Evolutionary conservation across 53 echinoderm and acorn worm species (phyloP), one percentile per base, ranked within the genome.

Genomic region (Arbacia lixula): DNA sequence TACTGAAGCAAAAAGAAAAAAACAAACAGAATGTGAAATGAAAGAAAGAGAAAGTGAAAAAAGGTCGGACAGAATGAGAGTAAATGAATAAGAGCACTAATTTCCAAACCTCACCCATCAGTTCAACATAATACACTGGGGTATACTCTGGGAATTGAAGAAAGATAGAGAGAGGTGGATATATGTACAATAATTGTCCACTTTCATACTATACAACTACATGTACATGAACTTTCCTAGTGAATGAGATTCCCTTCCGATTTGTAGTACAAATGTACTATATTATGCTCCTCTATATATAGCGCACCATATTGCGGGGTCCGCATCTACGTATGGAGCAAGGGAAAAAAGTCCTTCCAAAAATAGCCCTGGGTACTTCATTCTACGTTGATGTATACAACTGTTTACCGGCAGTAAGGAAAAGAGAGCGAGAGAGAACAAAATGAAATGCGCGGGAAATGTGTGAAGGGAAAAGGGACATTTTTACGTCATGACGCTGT

Each of bases 321-420:
- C 40, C 43, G 43, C 69, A 43, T 69, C 69, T 69, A 29, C 69
- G 29, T 69, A 43, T n/a, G n/a, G n/a, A n/a, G n/a, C n/a, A 69
- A 69, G 43, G 69, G 69, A 69, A 69, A n/a, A n/a, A 69, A 29
- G 69, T 41, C 26, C 69, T 27, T 40, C 69, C 43, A 43, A 69
- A 69, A 69, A 69, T 69, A 69, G 26, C 69, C 69, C 20, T 21
- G 69, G 69, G 43, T 42, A 69, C 41, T 42, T 69, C 14, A 21
- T 69, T 43, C 36, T 39, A 25, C 36, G 36, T 31, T 66, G 42
- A 43, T 69, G 69, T 69, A 69, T 24, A 69, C 69, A 69, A 69
- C 69, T 69, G 69, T 69, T 69, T 69, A 69, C 69, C 26, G 69
- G 69, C 43, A n/a, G n/a, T n/a, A n/a, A n/a, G 26, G 69, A 69